Conservation (phyloP, 1,140 invertebrate species). For the Diploscapter pachys region DNA sequence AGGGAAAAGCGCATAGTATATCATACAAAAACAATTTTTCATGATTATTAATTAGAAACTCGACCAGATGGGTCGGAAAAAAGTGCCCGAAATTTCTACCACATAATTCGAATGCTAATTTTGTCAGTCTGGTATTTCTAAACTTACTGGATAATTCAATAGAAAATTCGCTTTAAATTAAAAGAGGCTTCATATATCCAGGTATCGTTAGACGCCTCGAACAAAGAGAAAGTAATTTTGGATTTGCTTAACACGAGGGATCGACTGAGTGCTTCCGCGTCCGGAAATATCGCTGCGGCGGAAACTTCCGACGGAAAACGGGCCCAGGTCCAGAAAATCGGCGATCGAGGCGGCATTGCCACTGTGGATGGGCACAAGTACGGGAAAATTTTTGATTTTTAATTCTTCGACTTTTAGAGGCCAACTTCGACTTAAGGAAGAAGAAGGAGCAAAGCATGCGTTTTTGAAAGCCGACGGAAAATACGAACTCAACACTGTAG, state of each 20-base stretch:
- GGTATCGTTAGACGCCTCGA: slow-evolving; percentile 54
- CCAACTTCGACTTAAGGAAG: slow-evolving; percentile 47
- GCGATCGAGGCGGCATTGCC: slow-evolving; percentile 55
- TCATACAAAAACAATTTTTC: no score
- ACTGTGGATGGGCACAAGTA: slow-evolving; percentile 56
- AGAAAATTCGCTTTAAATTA: slow-evolving; percentile 18
- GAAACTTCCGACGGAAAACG: slow-evolving; percentile 51
- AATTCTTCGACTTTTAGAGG: slow-evolving; percentile 42
- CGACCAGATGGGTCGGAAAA: no score
- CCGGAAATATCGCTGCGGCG: slow-evolving; percentile 55
- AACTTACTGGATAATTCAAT: no score
- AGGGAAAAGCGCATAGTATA: no score
- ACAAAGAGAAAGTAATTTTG: slow-evolving; percentile 53
- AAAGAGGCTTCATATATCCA: slow-evolving; percentile 20
- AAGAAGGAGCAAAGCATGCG: slow-evolving; percentile 47
- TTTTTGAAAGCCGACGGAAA: slow-evolving; percentile 56
- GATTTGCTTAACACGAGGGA: slow-evolving; percentile 51
- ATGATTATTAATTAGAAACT: no score
- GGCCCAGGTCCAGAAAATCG: slow-evolving; percentile 56
- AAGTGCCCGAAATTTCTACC: no score
- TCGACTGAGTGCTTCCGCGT: slow-evolving; percentile 48
- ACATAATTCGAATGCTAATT: no score
- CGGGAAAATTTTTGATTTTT: background rate
- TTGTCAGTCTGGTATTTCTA: no score
- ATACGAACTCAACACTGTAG: slow-evolving; percentile 57